Evolutionary conservation across 1,140 invertebrate species (phyloP).

Genomic region (Ctenoplectra terminalis): DNA sequence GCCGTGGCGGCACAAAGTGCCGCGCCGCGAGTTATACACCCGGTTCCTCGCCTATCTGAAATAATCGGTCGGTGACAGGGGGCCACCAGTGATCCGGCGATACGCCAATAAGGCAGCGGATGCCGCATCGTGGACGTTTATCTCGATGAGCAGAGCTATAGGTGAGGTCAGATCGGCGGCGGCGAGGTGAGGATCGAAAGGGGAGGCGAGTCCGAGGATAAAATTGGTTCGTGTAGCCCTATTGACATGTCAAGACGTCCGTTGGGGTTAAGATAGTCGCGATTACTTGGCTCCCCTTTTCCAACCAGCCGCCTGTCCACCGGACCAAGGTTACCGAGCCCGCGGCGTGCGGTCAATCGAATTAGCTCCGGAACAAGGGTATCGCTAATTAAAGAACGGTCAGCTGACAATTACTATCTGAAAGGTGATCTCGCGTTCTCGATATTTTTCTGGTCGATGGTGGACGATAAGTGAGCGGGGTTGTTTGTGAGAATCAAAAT

Average conservation of each 20-base stretch:
- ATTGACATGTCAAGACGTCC: slow-evolving; percentile 67
- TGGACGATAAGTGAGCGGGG: not conserved
- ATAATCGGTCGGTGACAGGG: slow-evolving; percentile 67
- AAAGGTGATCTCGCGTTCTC: slow-evolving; percentile 10
- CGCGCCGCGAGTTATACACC: slow-evolving; percentile 51
- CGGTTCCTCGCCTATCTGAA: slow-evolving; percentile 57
- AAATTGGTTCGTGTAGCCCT: slow-evolving; percentile 62
- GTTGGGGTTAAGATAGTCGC: slow-evolving; percentile 59
- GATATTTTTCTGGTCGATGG: not conserved
- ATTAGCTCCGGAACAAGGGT: slow-evolving; percentile 54
- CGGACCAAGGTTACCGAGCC: slow-evolving; percentile 52
- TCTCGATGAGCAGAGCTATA: slow-evolving; percentile 57
- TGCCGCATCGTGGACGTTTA: slow-evolving; percentile 46
- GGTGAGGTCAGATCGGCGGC: slow-evolving; percentile 38
- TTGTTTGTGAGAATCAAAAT: too few relatives aligned
- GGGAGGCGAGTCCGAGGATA: slow-evolving; percentile 24
- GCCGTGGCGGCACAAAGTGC: slow-evolving; percentile 47
- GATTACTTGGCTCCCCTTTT: slow-evolving; percentile 52
- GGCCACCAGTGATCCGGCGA: slow-evolving; percentile 59
- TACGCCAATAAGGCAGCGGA: slow-evolving; percentile 68
- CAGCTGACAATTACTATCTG: slow-evolving; percentile 47
- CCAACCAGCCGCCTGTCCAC: slow-evolving; percentile 1
- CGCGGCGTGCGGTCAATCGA: slow-evolving; percentile 53
- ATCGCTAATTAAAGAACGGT: slow-evolving; percentile 56
- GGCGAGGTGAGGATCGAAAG: slow-evolving; percentile 5